phyloP scores from a whole-genome alignment of 2,113 vertebrate species.

The Phrynocephalus versicolor region DNA sequence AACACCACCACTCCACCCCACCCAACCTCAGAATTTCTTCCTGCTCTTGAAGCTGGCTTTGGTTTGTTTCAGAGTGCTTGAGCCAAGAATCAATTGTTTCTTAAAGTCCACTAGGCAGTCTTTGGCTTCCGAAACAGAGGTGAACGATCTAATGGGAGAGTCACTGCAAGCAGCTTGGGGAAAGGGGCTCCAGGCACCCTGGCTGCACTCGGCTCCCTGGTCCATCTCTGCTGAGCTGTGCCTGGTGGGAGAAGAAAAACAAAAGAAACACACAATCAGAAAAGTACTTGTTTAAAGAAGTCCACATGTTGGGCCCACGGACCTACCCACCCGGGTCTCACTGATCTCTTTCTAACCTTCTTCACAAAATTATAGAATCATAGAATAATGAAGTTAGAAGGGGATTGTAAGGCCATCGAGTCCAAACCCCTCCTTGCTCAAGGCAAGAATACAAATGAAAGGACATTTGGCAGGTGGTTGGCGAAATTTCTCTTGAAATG shows the following conservation, averaged over 20 bases:
- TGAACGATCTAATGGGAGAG: constrained; percentile 78
- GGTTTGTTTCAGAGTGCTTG: constrained; percentile 57
- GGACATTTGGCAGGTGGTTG: too few species aligned
- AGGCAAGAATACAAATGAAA: too few species aligned
- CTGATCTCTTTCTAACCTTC: background rate
- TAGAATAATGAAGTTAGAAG: too few species aligned
- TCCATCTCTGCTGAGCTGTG: constrained; percentile 11
- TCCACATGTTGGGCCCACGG: background rate
- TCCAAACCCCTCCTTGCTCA: too few species aligned
- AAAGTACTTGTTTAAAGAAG: background rate
- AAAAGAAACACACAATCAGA: background rate
- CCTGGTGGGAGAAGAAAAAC: constrained; percentile 35
- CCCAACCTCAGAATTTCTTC: constrained; percentile 69
- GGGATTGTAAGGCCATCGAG: too few species aligned
- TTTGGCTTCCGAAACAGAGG: constrained; percentile 80
- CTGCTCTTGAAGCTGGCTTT: constrained; percentile 68
- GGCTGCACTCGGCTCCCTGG: fast-evolving
- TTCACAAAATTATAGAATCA: too few species aligned
- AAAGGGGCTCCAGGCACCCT: constrained; percentile 36
- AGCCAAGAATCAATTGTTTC: constrained; percentile 52
- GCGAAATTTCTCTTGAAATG: too few species aligned
- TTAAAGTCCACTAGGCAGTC: constrained; percentile 80
- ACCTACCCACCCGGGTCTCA: background rate
- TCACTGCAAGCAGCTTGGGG: constrained; percentile 51
- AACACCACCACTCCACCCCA: background rate